Percentiles rank a stretch among this genome's conserved stretches.
Conservation (phyloP, 2,113 vertebrate genomes). For the Phalacrocorax brasilianus region DNA sequence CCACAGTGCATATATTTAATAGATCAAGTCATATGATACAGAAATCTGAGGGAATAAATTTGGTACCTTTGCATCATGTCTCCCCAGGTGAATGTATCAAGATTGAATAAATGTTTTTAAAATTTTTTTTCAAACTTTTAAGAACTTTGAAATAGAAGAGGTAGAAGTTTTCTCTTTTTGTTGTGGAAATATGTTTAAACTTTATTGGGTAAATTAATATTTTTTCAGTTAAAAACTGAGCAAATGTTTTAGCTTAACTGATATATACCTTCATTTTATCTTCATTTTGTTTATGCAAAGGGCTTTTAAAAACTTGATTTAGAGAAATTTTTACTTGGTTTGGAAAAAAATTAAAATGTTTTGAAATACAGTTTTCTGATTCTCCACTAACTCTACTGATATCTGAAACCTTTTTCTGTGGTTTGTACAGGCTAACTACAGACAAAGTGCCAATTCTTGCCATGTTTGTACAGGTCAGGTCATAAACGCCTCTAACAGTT, state of each 20-base stretch:
- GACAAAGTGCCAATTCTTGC: background rate
- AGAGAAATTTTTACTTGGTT: background rate
- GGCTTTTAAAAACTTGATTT: background rate
- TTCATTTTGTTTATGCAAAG: background rate
- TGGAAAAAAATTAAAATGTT: background rate
- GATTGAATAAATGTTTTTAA: conserved; percentile 7
- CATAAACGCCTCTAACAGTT: background rate
- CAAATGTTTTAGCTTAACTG: background rate
- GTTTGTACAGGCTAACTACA: background rate
- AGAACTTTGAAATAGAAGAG: background rate
- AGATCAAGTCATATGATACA: background rate
- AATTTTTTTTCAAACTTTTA: background rate
- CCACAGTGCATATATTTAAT: background rate
- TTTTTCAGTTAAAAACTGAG: background rate
- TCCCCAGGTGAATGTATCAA: background rate
- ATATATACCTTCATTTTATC: background rate
- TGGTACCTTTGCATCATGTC: background rate
- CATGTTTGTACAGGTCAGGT: background rate
- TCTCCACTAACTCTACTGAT: background rate
- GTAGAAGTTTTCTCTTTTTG: background rate
- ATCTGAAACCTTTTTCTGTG: background rate
- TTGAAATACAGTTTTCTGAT: background rate
- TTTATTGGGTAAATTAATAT: background rate
- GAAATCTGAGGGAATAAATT: conserved; percentile 30
- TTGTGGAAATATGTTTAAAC: background rate